These are phyloP conservation scores for Nannobrachium achirus DNA, from an alignment of 2,113 vertebrate species.

Conservation along the genomic window DNA sequence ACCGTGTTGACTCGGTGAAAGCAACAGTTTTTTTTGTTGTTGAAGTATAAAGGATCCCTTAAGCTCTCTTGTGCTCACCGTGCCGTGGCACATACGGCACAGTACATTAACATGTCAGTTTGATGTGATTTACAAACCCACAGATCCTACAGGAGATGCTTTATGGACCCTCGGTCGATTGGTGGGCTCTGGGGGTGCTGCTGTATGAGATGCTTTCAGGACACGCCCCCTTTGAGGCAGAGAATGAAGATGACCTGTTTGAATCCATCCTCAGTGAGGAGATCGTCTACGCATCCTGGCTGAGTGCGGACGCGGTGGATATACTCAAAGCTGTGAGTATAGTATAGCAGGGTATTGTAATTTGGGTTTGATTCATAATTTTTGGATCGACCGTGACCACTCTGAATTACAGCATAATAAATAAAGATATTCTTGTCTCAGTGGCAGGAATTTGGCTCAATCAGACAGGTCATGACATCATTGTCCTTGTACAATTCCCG, in stretches of 20 bases:
- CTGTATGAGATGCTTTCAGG: conserved; percentile 97
- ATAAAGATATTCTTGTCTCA: background rate
- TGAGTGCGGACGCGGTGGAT: conserved; percentile 86
- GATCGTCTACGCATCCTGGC: conserved; percentile 91
- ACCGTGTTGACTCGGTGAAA: too few species aligned
- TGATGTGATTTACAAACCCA: conserved; percentile 19
- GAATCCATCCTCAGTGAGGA: conserved; percentile 96
- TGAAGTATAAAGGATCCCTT: too few species aligned
- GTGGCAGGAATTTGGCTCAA: background rate
- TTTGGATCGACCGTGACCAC: background rate
- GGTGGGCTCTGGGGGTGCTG: conserved; percentile 97
- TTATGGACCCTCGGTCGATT: conserved; percentile 95
- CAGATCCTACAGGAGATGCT: conserved; percentile 98
- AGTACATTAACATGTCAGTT: conserved; percentile 4
- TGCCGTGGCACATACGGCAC: background rate
- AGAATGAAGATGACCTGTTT: conserved; percentile 97
- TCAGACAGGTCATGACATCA: background rate
- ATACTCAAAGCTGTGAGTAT: conserved; percentile 94
- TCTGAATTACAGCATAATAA: background rate
- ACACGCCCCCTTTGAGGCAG: conserved; percentile 94
- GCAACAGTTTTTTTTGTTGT: too few species aligned
- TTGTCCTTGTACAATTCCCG: conserved; percentile 25
- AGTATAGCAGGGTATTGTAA: too few species aligned
- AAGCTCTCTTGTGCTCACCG: background rate
- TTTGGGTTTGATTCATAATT: background rate